Conservation (phyloP, 1,140 invertebrate species). For the Daktulosphaira vitifoliae region DNA sequence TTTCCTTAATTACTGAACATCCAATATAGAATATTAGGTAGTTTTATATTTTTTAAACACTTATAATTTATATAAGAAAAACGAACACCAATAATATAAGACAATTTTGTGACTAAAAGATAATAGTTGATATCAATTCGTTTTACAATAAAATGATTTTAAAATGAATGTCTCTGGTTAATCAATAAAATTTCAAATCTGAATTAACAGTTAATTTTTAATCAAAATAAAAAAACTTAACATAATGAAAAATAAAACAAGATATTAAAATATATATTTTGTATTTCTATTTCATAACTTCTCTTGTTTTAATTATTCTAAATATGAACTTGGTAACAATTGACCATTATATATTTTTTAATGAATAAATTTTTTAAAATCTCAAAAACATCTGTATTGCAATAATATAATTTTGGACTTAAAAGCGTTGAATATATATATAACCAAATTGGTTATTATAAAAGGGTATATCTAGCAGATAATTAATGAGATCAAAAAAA, state of each 20-base stretch:
- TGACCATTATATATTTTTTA: conserved; percentile 6
- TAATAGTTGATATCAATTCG: not conserved
- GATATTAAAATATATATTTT: conserved; percentile 1
- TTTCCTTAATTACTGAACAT: too few species aligned
- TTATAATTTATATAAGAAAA: not conserved
- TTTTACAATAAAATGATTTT: not conserved
- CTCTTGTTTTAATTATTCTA: not conserved
- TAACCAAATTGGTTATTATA: not conserved
- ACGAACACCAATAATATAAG: conserved; percentile 6
- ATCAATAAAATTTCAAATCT: conserved; percentile 6
- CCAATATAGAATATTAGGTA: conserved; percentile 1
- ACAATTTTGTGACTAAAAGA: conserved; percentile 15
- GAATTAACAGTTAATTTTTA: conserved; percentile 7
- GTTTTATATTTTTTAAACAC: not conserved
- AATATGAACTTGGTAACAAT: conserved; percentile 23
- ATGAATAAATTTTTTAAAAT: not conserved
- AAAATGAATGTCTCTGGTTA: not conserved
- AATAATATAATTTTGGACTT: conserved; percentile 4
- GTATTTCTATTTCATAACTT: not conserved
- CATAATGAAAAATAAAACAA: conserved; percentile 22
- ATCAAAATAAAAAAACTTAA: conserved; percentile 20
- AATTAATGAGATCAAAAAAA: conserved; percentile 29
- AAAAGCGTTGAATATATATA: conserved; percentile 20
- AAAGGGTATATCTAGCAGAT: conserved; percentile 16
- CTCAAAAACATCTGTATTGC: not conserved